phyloP scores from a whole-genome alignment of 1,140 invertebrate genomes.

The Plutomurus gul region DNA sequence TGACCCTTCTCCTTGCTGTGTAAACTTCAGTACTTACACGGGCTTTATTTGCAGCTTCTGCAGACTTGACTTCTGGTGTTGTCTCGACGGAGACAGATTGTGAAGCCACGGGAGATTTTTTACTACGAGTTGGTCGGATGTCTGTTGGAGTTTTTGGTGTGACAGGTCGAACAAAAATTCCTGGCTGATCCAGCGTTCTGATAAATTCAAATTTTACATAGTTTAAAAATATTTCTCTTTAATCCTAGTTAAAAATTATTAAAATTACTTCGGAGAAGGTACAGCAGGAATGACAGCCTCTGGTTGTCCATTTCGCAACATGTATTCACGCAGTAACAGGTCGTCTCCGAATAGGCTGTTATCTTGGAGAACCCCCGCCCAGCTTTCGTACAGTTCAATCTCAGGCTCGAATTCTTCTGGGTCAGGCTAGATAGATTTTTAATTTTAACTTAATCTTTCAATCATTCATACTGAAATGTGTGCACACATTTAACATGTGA shows the following conservation, averaged over 20 bases:
- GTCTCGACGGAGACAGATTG: too few species aligned
- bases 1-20: too few species aligned
- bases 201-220: too few species aligned
- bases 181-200: background rate
- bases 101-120: too few species aligned
- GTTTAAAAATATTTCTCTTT: background rate
- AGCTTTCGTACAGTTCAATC: constrained; percentile 46
- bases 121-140: too few species aligned
- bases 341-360: constrained; percentile 44
- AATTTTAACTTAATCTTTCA: background rate
- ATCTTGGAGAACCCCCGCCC: constrained; percentile 30
- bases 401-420: constrained; percentile 50
- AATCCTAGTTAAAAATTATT: background rate
- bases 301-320: background rate
- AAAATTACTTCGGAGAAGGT: background rate
- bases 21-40: too few species aligned
- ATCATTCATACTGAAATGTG: background rate
- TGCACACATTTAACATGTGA: background rate
- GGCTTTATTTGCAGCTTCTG: too few species aligned
- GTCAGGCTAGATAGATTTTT: constrained; percentile 30
- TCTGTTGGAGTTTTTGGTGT: background rate
- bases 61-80: too few species aligned
- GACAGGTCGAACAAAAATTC: background rate
- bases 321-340: constrained; percentile 42
- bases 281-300: background rate